Percentiles rank a stretch among this genome's conserved stretches.
Conservation (phyloP, 2,113 vertebrate species). For the Apodemus speciosus region DNA sequence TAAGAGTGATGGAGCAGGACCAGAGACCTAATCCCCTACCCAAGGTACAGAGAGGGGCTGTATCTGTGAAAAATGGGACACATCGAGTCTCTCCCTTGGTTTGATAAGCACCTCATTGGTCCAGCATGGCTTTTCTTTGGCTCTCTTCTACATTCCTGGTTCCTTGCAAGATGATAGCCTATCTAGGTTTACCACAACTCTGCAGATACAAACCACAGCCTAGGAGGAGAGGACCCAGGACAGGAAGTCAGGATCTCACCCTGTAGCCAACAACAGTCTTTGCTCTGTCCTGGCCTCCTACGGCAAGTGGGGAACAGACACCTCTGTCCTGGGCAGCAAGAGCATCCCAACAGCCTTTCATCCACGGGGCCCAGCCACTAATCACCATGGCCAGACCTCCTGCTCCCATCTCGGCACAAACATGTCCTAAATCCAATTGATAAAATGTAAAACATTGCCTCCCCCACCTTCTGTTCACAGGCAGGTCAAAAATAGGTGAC, state of each 20-base stretch:
- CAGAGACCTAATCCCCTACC: rapidly evolving
- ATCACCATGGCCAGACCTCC: neutral
- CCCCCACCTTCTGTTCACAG: conserved; percentile 20
- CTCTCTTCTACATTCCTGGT: rapidly evolving
- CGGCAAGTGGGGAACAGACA: neutral
- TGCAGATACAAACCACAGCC: rapidly evolving
- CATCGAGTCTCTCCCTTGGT: rapidly evolving
- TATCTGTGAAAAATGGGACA: rapidly evolving
- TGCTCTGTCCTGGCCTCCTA: rapidly evolving
- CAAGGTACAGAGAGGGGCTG: rapidly evolving
- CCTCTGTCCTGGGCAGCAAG: neutral
- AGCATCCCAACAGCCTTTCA: neutral
- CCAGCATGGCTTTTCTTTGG: rapidly evolving
- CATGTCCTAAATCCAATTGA: conserved; percentile 51
- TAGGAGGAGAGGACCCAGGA: neutral
- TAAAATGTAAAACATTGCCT: conserved; percentile 57
- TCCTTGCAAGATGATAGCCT: rapidly evolving
- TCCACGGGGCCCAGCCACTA: rapidly evolving
- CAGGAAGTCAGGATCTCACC: rapidly evolving
- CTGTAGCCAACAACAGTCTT: too few relatives aligned
- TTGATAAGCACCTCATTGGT: rapidly evolving
- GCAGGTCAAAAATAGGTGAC: neutral
- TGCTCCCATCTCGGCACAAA: neutral
- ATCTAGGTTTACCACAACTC: rapidly evolving
- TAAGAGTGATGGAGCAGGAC: rapidly evolving